These are phyloP conservation scores for Mnemiopsis leidyi DNA, from an alignment of 37 sponge, comb jelly and placozoan genomes.

Conservation along the genomic window DNA sequence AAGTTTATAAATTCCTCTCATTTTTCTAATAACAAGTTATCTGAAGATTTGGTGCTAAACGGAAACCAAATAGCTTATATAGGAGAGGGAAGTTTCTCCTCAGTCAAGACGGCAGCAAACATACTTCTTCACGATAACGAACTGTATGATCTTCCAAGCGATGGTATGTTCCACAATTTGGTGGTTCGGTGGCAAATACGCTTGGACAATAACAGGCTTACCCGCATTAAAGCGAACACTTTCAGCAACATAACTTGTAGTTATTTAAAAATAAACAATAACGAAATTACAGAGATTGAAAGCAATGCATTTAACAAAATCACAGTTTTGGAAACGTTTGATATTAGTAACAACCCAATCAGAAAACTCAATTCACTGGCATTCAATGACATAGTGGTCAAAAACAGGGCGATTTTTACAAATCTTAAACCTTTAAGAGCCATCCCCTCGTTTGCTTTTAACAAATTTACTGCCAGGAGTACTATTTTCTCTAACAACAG, in stretches of 20 bases:
- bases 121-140: slow-evolving; percentile 16
- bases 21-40: background rate
- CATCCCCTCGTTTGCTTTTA: slow-evolving; percentile 19
- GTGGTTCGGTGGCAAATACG: background rate
- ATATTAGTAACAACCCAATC: slow-evolving; percentile 39
- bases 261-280: slow-evolving; percentile 20
- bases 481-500: background rate
- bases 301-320: slow-evolving; percentile 6
- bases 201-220: slow-evolving; percentile 13
- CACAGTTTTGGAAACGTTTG: slow-evolving; percentile 10
- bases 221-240: slow-evolving; percentile 5
- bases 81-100: background rate
- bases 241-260: background rate
- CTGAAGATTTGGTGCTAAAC: background rate
- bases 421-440: background rate
- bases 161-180: slow-evolving; percentile 47
- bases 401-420: background rate
- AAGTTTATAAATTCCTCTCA: slow-evolving; percentile 13
- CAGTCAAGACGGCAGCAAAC: background rate
- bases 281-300: slow-evolving; percentile 35
- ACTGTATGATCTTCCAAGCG: background rate
- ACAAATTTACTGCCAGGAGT: background rate
- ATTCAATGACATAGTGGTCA: background rate
- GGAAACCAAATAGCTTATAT: slow-evolving; percentile 49
- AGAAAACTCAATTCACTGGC: background rate